These are phyloP conservation scores for Phocides pigmalion DNA, from an alignment of 1,140 invertebrate species.

Conservation along the genomic window DNA sequence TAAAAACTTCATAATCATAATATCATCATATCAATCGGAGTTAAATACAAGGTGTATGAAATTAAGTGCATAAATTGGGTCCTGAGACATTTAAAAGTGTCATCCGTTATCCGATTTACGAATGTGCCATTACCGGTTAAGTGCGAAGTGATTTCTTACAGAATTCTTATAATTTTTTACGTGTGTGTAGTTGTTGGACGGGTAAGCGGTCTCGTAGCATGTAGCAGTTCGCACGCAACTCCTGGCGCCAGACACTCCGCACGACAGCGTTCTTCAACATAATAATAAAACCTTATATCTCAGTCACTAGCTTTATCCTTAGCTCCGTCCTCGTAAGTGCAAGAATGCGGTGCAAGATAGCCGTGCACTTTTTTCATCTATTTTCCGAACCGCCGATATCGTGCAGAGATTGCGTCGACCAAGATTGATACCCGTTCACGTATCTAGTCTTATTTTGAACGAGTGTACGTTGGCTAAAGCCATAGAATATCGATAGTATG, in stretches of 20 bases:
- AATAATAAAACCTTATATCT: constrained; percentile 24
- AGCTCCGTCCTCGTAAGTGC: constrained; percentile 14
- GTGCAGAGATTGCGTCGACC: constrained; percentile 16
- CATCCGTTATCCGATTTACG: constrained; percentile 26
- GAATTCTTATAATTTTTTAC: constrained; percentile 28
- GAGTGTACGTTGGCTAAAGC: neutral
- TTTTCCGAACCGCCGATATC: constrained; percentile 22
- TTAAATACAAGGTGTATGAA: no score
- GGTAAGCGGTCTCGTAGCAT: neutral
- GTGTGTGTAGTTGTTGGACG: constrained; percentile 15
- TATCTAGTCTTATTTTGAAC: neutral
- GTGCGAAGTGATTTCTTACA: constrained; percentile 24
- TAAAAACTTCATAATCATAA: no score
- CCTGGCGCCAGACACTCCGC: constrained; percentile 4
- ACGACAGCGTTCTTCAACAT: neutral
- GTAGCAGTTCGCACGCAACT: constrained; percentile 16
- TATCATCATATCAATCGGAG: no score
- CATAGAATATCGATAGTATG: no score
- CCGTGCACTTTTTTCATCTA: constrained; percentile 17
- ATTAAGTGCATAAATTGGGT: constrained; percentile 20
- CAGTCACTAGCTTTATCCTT: constrained; percentile 13
- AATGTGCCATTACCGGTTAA: constrained; percentile 16
- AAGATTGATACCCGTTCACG: constrained; percentile 3
- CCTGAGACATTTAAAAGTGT: constrained; percentile 3
- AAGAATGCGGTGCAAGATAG: constrained; percentile 17